Base-by-base conservation (phyloP, 2,797 vertebrate genomes). In the Poeciliopsis gracilis region DNA sequence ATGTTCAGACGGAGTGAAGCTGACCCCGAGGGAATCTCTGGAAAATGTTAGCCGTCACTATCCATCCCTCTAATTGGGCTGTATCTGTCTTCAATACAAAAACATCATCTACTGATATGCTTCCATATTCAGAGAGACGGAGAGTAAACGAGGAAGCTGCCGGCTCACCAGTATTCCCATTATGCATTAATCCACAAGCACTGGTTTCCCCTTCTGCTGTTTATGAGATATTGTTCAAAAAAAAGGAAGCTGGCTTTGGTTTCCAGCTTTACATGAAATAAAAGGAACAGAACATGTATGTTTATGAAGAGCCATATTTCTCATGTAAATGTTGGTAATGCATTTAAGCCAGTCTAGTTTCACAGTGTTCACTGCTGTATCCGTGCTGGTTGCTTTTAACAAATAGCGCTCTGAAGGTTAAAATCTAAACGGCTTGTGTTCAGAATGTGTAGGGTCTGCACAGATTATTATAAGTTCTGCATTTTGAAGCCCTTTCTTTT, bases 31-130 rank as follows among this genome's bases (percentile, higher is more conserved):
- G 43, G 69, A 23, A 33, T 13, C 28, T 81, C 55, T 75, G 76
- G 78, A 75, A 51, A 71, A 53, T 38, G 43, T 74, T 69, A 36
- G 57, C 57, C 45, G 25, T 59, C 51, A 30, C 28, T 30, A 12
- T 57, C 55, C 25, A 4, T 70, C 47, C 51, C 12, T 53, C 45
- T 73, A n/a, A 73, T 36, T 30, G 46, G 75, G 77, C 76, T 23
- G 47, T 43, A 46, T 78, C 76, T n/a, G 23, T 20, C 33, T 53
- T 23, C 67, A 43, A 70, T 46, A 51, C 4, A 20, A 74, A 61
- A 30, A 66, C 41, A 72, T 81, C 59, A 76, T 66, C 45, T 72
- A 75, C 63, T 84, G 43, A 84, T 79, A 30, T 28, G 63, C 28
- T 33, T 15, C 30, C 16, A 10, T 47, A 25, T 38, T 55, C 16